Percentiles rank a stretch among this genome's conserved stretches.
These are phyloP conservation scores for Ageneiosus marmoratus DNA, from an alignment of 2,113 vertebrate species.

Conservation along the genomic window DNA sequence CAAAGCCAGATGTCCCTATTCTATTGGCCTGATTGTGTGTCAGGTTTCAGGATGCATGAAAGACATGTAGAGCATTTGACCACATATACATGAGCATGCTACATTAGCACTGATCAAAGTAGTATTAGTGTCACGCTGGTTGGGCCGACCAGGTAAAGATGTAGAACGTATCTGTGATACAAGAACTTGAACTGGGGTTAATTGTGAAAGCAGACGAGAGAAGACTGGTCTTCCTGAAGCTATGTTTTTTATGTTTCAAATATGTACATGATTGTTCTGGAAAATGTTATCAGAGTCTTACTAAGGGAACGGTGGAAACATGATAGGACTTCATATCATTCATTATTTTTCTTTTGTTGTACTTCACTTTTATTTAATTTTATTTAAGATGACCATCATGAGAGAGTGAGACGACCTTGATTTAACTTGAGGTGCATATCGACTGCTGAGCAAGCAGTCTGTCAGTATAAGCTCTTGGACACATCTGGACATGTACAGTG, in stretches of 20 bases:
- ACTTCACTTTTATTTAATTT: conserved; percentile 12
- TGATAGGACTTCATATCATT: conserved; percentile 33
- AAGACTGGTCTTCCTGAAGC: conserved; percentile 66
- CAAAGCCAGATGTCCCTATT: background rate
- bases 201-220: conserved; percentile 28
- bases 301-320: conserved; percentile 28
- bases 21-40: background rate
- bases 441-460: conserved; percentile 26
- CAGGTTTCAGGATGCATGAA: background rate
- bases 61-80: conserved; percentile 1
- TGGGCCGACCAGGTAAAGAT: conserved; percentile 38
- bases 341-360: conserved; percentile 2
- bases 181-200: conserved; percentile 17
- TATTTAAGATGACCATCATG: conserved; percentile 20
- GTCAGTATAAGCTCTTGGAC: conserved; percentile 52
- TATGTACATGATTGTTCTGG: conserved; percentile 5
- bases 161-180: conserved; percentile 44
- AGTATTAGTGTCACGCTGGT: conserved; percentile 20
- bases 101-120: conserved; percentile 38
- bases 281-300: conserved; percentile 40
- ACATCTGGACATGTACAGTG: conserved; percentile 47
- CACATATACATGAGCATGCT: conserved; percentile 38
- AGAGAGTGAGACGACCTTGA: conserved; percentile 15
- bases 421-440: conserved; percentile 32
- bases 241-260: conserved; percentile 44